These are phyloP conservation scores for Synanceia verrucosa DNA, from an alignment of 2,797 vertebrate genomes.

Conservation along the genomic window DNA sequence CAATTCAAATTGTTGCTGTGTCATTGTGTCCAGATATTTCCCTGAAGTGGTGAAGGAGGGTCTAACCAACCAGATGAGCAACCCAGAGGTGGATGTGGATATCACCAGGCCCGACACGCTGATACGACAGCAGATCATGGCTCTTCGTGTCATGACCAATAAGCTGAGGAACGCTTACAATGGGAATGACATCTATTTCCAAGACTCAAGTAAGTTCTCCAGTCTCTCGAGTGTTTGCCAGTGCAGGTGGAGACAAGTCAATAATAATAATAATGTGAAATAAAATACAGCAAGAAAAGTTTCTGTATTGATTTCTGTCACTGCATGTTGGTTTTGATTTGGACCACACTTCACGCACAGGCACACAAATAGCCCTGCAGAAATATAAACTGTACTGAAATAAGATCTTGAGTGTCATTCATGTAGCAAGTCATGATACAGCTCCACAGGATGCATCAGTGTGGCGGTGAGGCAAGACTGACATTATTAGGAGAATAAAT, in stretches of 20 bases:
- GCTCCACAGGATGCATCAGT: constrained; percentile 23
- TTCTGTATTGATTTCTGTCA: constrained; percentile 4
- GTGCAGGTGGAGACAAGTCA: not conserved
- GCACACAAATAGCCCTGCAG: not conserved
- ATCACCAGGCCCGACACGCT: constrained; percentile 96
- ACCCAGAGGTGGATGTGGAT: constrained; percentile 96
- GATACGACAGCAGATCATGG: constrained; percentile 98
- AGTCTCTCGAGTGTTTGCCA: not conserved
- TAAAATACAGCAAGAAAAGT: constrained; percentile 3
- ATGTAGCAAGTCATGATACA: constrained; percentile 32
- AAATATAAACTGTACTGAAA: constrained; percentile 15
- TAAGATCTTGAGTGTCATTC: constrained; percentile 48
- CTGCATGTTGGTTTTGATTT: constrained; percentile 12
- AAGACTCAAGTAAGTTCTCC: constrained; percentile 92
- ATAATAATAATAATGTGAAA: not conserved
- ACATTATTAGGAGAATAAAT: constrained; percentile 62
- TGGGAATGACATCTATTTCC: constrained; percentile 97
- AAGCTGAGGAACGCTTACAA: constrained; percentile 96
- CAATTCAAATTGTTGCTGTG: not conserved
- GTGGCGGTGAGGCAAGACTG: constrained; percentile 24
- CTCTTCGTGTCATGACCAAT: constrained; percentile 96
- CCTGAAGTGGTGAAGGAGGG: constrained; percentile 98
- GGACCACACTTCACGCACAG: not conserved
- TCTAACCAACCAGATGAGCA: constrained; percentile 95
- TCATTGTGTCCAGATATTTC: constrained; percentile 85